A percentile compares a stretch with the other conserved stretches of the same genome.
phyloP scores from a whole-genome alignment of 2,888 invertebrate genomes.

The Orthosia gothica region DNA sequence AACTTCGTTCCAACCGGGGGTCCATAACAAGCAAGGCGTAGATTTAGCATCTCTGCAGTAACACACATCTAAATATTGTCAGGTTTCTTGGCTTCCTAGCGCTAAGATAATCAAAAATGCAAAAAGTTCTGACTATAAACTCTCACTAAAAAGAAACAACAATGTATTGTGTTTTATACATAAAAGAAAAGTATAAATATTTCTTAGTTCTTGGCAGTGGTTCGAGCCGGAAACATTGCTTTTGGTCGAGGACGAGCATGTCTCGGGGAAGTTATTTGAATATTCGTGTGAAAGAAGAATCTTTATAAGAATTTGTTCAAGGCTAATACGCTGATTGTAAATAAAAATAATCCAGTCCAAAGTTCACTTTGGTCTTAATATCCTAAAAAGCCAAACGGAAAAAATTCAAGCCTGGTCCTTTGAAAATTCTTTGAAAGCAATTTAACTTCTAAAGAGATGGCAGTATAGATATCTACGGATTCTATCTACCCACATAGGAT shows the following conservation, averaged over 20 bases:
- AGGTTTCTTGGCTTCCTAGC: constrained; percentile 31
- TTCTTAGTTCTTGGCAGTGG: constrained; percentile 45
- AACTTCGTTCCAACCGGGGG: too few relatives aligned
- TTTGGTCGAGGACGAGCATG: constrained; percentile 4
- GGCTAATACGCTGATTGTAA: too few relatives aligned
- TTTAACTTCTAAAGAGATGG: constrained; percentile 16
- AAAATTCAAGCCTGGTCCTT: neutral
- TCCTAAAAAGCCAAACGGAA: neutral
- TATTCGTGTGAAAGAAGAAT: constrained; percentile 11
- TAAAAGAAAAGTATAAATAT: constrained; percentile 43
- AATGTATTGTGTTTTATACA: constrained; percentile 28
- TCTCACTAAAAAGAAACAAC: constrained; percentile 15
- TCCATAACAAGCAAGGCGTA: too few relatives aligned
- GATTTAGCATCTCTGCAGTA: too few relatives aligned
- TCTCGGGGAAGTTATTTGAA: constrained; percentile 25
- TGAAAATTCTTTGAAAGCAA: constrained; percentile 13
- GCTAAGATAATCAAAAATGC: constrained; percentile 29
- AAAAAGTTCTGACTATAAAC: constrained; percentile 11
- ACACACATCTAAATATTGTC: constrained; percentile 4
- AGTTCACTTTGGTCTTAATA: neutral
- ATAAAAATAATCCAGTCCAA: neutral
- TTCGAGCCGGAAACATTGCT: constrained; percentile 4
- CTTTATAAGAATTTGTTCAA: neutral
- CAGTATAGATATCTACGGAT: neutral
- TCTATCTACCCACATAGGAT: neutral